Evolutionary conservation across 2,113 vertebrate genomes (phyloP), one percentile per base, ranked within the genome.

Genomic region (Corvus moneduloides): DNA sequence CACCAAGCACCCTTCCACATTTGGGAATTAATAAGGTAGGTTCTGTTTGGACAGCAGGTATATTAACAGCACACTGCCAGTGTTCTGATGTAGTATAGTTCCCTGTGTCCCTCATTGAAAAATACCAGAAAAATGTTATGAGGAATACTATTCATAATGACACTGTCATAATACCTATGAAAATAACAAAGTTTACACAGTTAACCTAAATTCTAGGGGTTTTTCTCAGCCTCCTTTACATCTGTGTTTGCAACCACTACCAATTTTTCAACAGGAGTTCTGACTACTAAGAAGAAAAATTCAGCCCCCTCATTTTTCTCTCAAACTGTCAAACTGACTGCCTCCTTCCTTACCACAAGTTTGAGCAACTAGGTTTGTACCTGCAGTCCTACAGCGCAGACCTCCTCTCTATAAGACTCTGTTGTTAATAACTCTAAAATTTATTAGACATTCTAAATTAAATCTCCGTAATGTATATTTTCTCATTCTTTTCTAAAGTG

Each of bases 151-250:
- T 35, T 73, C 5, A 0, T 48, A 72, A 85, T 56, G 26, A 51
- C 23, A 72, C 4, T 59, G 19, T 11, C 55, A 19, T 33, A 67
- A 78, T 10, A 64, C 10, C 19, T 52, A 28, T 1, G 4, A 92
- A 48, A 35, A 32, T 6, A 68, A 73, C 6, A 8, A 75, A 79
- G 64, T 21, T 79, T 13, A 54, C 27, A 56, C 0, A 16, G 21
- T 30, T 22, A 58, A 32, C 32, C 22, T 54, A 41, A 75, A 71
- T 49, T 49, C 18, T 48, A 21, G 8, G 17, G 0, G 0, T 4
- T 44, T 69, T 78, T 67, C 33, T 77, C 72, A 72, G 32, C 32
- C 22, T 74, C 32, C 13, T 58, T 37, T 69, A 41, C 28, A 84
- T 11, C 41, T 69, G 24, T 18, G 14, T 83, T 64, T 76, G 32